Percentiles rank a stretch among this genome's conserved stretches.
Conservation (phyloP, 2,888 invertebrate genomes). For the Caenorhabditis virilis region DNA sequence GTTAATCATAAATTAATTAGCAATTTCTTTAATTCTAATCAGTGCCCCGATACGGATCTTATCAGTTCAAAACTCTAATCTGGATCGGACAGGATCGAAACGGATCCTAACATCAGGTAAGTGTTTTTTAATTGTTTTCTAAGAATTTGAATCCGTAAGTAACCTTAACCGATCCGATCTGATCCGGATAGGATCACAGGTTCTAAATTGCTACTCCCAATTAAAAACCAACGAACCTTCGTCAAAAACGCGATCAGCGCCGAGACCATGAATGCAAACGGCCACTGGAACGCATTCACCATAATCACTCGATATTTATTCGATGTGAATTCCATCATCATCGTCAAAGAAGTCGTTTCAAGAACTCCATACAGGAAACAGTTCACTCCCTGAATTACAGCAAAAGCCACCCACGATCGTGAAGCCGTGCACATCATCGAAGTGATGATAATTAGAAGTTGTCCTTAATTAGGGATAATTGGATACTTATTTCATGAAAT, state of each 20-base stretch:
- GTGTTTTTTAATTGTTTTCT: too few relatives aligned
- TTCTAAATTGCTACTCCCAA: too few relatives aligned
- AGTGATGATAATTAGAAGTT: slow-evolving; percentile 61
- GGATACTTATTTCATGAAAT: background rate
- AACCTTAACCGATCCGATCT: too few relatives aligned
- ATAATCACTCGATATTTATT: slow-evolving; percentile 58
- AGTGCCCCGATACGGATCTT: too few relatives aligned
- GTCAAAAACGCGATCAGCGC: slow-evolving; percentile 61
- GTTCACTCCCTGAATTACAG: slow-evolving; percentile 54
- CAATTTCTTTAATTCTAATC: too few relatives aligned
- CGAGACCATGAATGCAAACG: slow-evolving; percentile 61
- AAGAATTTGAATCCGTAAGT: too few relatives aligned
- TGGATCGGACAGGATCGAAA: too few relatives aligned
- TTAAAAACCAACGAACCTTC: too few relatives aligned
- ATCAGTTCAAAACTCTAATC: too few relatives aligned
- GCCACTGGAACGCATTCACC: slow-evolving; percentile 55
- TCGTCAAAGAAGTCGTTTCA: slow-evolving; percentile 59
- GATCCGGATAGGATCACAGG: too few relatives aligned
- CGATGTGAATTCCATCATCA: slow-evolving; percentile 66
- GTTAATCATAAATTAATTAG: too few relatives aligned
- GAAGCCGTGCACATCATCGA: slow-evolving; percentile 57
- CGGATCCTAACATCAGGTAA: too few relatives aligned
- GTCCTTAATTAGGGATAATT: slow-evolving; percentile 18
- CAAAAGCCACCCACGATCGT: slow-evolving; percentile 55
- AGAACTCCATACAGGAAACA: slow-evolving; percentile 65